Conservation (phyloP, 2,888 invertebrate species). For the Catonia carolina region DNA sequence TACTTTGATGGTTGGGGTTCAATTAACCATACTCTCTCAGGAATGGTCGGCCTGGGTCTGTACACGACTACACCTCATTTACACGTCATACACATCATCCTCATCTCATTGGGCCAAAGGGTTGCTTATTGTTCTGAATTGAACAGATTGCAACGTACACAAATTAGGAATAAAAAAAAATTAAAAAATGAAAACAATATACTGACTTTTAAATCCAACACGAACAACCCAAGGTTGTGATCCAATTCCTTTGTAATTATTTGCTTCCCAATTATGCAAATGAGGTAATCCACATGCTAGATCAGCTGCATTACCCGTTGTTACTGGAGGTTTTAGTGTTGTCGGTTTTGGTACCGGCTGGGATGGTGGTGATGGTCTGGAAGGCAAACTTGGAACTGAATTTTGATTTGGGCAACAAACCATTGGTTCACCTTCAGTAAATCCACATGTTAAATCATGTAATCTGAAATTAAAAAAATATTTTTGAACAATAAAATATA, state of each 20-base stretch:
- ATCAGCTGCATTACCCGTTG: constrained; percentile 18
- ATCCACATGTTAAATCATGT: constrained; percentile 54
- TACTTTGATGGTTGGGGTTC: too few species aligned
- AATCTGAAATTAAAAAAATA: constrained; percentile 45
- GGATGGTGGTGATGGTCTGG: constrained; percentile 38
- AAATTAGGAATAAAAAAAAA: too few species aligned
- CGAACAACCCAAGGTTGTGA: constrained; percentile 70
- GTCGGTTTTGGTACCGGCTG: constrained; percentile 1
- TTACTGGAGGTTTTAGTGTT: background rate
- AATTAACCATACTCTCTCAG: too few species aligned
- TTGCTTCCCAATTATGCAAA: constrained; percentile 34
- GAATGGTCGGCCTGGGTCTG: too few species aligned
- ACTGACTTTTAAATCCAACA: constrained; percentile 67
- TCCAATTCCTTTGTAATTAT: constrained; percentile 46
- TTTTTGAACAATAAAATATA: background rate
- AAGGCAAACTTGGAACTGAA: constrained; percentile 27
- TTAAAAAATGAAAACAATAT: too few species aligned
- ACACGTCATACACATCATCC: too few species aligned
- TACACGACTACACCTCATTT: too few species aligned
- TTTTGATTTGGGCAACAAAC: constrained; percentile 53
- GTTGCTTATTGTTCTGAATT: too few species aligned
- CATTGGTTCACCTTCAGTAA: constrained; percentile 49
- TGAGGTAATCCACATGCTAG: constrained; percentile 37
- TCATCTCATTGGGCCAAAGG: too few species aligned
- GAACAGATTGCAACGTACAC: too few species aligned